Evolutionary conservation across 2,797 vertebrate genomes (phyloP), one percentile per base, ranked within the genome.

Genomic region (Fratercula arctica): DNA sequence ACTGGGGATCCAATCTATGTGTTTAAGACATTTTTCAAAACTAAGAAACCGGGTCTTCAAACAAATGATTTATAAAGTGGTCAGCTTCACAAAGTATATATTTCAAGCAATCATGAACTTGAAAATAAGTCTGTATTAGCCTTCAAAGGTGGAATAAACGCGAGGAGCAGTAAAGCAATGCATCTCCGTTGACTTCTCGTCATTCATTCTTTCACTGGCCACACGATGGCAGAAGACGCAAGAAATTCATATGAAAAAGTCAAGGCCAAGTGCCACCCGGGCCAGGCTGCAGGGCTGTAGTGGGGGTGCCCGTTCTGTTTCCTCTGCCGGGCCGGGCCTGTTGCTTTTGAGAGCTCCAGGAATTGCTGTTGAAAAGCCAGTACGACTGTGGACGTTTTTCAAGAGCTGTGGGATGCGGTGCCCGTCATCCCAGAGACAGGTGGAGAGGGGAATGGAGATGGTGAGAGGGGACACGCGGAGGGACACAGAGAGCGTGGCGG

Each of bases 191-290:
- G 45, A 4, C 33, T 81, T 72, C 29, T 67, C 15, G 1, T 16
- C 2, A 3, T 5, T 51, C 5, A 0, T 59, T 51, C 51, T 29
- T 7, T 18, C 54, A 0, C 17, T 9, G 48, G 39, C 95, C 96
- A 20, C 93, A 25, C 7, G 88, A 4, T 75, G 96, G 95, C 96
- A 90, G 83, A 60, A 63, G 60, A 25, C 7, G 33, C 76, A 57
- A 59, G 51, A 25, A 69, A 29, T 29, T 11, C 3, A 1, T 1
- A 1, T 4, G 31, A 20, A 20, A 19, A 45, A 24, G 0, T 2
- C 3, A 1, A 0, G 3, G 13, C 1, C 3, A 0, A 2, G 4
- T 16, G 20, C 21, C 11, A 0, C 7, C 25, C 19, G 12, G 0
- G 0, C 1, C 45, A 2, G 28, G n/a, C 31, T 67, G 9, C 4